phyloP scores from a whole-genome alignment of 2,888 invertebrate genomes.

The Zygogramma bicolorata region DNA sequence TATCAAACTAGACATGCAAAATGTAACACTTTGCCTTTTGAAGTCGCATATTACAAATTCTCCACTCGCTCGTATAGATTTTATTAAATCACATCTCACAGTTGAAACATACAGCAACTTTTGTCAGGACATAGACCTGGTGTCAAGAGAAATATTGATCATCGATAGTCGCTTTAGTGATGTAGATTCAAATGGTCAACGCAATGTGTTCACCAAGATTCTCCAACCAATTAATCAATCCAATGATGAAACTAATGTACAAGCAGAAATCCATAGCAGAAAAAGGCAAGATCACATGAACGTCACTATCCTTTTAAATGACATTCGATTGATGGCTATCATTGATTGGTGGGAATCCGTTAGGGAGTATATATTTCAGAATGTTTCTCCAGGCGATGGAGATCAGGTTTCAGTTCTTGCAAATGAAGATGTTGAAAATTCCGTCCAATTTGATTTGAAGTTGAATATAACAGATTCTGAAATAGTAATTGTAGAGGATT shows the following conservation, averaged over 20 bases:
- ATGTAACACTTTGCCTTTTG: conserved; percentile 84
- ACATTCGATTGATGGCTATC: conserved; percentile 94
- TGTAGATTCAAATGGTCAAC: conserved; percentile 76
- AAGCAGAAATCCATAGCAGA: conserved; percentile 68
- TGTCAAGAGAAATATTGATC: conserved; percentile 90
- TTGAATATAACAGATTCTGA: conserved; percentile 96
- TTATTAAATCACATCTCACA: conserved; percentile 88
- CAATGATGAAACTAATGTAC: conserved; percentile 57
- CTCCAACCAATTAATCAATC: conserved; percentile 74
- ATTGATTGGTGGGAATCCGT: conserved; percentile 94
- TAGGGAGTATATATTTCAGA: conserved; percentile 79
- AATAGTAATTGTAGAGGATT: conserved; percentile 92
- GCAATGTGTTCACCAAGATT: conserved; percentile 91
- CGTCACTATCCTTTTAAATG: conserved; percentile 91
- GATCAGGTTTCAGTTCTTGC: conserved; percentile 24
- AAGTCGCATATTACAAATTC: conserved; percentile 70
- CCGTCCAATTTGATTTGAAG: conserved; percentile 81
- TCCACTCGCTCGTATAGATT: conserved; percentile 88
- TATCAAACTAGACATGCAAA: conserved; percentile 84
- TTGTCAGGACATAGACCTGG: conserved; percentile 91
- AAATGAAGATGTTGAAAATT: conserved; percentile 47
- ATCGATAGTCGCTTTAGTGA: conserved; percentile 73
- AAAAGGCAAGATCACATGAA: conserved; percentile 77
- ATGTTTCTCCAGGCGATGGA: conserved; percentile 45
- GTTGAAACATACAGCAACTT: conserved; percentile 90